Evolutionary conservation across 2,888 invertebrate species (phyloP).

Genomic region (Panorpa germanica): DNA sequence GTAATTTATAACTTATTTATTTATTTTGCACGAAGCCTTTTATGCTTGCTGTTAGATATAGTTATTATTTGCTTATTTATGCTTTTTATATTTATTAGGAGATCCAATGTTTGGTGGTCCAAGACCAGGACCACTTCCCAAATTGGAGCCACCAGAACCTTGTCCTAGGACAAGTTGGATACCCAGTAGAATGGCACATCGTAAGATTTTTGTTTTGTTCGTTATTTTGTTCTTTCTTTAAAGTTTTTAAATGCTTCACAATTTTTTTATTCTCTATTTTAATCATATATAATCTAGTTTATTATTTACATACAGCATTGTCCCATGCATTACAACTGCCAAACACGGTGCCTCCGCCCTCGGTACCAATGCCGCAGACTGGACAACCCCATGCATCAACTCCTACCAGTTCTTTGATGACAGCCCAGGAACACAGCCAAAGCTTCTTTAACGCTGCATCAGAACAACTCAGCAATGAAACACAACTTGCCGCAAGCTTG

Average conservation of each 20-base stretch:
- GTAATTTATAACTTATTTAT: too few relatives aligned
- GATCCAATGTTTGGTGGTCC: too few relatives aligned
- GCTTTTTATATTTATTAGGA: slow-evolving; percentile 19
- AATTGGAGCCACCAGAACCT: slow-evolving; percentile 37
- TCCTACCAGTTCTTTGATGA: slow-evolving; percentile 19
- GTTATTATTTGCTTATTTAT: too few relatives aligned
- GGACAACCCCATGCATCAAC: slow-evolving; percentile 16
- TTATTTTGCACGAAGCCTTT: slow-evolving; percentile 13
- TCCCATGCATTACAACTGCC: too few relatives aligned
- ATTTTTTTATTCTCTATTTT: slow-evolving; percentile 13
- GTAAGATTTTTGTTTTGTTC: slow-evolving; percentile 31
- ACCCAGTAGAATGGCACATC: slow-evolving; percentile 43
- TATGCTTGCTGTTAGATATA: too few relatives aligned
- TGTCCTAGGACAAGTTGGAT: slow-evolving; percentile 42
- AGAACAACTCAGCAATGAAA: slow-evolving; percentile 18
- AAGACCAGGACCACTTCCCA: slow-evolving; percentile 32
- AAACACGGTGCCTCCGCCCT: slow-evolving; percentile 13
- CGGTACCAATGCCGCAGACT: slow-evolving; percentile 4
- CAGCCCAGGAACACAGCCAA: too few relatives aligned
- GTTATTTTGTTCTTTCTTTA: slow-evolving; percentile 11
- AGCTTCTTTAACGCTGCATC: too few relatives aligned
- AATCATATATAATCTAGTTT: slow-evolving; percentile 16
- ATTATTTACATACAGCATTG: slow-evolving; percentile 14
- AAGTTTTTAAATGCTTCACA: slow-evolving; percentile 11
- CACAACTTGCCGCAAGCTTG: slow-evolving; percentile 18